Conservation (phyloP, 1,140 invertebrate species). For the Eueides isabella region DNA sequence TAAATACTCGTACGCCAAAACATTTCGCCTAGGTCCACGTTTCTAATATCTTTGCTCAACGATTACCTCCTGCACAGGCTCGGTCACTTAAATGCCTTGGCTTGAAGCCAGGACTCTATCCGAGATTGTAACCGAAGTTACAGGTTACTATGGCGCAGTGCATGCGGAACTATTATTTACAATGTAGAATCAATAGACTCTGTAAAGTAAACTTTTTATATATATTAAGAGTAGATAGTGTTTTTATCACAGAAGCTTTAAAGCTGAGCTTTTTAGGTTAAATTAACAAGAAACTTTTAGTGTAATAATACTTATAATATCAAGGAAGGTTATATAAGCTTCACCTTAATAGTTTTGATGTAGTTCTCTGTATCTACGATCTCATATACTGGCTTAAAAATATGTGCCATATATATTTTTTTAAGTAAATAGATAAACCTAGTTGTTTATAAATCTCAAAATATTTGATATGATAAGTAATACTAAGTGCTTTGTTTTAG, state of each 20-base stretch:
- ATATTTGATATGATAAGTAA: no score
- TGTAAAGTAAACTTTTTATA: not conserved
- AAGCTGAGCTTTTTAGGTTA: no score
- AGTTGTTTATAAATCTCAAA: no score
- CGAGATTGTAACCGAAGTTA: slow-evolving; percentile 4
- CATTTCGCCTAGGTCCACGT: not conserved
- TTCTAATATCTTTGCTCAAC: slow-evolving; percentile 7
- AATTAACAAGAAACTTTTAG: no score
- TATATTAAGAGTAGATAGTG: not conserved
- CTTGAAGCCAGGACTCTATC: slow-evolving; percentile 4
- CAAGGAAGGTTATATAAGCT: no score
- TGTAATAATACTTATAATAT: no score
- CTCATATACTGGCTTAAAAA: no score
- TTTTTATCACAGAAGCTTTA: no score
- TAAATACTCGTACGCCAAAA: not conserved
- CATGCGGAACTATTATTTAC: slow-evolving; percentile 1
- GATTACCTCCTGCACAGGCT: not conserved
- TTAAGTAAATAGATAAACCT: no score
- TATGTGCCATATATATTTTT: no score
- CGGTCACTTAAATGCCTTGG: slow-evolving; percentile 1
- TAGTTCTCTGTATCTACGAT: no score
- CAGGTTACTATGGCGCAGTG: slow-evolving; percentile 3
- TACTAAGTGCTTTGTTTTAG: not conserved
- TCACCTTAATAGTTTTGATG: no score
- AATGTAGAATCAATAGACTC: not conserved